Evolutionary conservation across 2,113 vertebrate genomes (phyloP).

Genomic region (Eptesicus fuscus): DNA sequence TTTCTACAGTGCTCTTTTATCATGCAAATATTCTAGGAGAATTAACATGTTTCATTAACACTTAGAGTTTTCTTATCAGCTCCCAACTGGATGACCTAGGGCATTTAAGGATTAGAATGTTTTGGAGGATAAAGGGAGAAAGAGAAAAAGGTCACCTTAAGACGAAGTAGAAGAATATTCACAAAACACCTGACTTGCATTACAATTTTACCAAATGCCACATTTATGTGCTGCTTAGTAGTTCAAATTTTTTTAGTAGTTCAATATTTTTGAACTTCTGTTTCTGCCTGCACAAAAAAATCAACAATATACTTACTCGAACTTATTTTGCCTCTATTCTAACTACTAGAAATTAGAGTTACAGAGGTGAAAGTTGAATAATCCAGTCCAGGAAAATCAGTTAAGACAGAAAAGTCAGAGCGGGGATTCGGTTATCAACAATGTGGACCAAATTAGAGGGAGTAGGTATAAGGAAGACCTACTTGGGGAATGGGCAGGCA

Average conservation of each 20-base stretch:
- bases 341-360: neutral
- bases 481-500: neutral
- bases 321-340: neutral
- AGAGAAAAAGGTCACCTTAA: neutral
- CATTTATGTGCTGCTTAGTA: neutral
- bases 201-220: conserved; percentile 3
- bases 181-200: neutral
- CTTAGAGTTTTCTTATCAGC: neutral
- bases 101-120: neutral
- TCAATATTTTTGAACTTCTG: conserved; percentile 13
- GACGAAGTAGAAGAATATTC: neutral
- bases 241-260: neutral
- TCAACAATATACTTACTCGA: neutral
- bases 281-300: neutral
- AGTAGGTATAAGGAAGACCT: neutral
- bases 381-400: neutral
- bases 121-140: neutral
- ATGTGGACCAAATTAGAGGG: neutral
- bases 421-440: neutral
- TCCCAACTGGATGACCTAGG: conserved; percentile 18
- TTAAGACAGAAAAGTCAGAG: neutral
- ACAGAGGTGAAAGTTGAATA: neutral
- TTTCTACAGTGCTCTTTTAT: neutral
- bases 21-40: conserved; percentile 18
- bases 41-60: conserved; percentile 25